These are phyloP conservation scores for Parus major DNA, from an alignment of 2,113 vertebrate genomes.

Conservation along the genomic window DNA sequence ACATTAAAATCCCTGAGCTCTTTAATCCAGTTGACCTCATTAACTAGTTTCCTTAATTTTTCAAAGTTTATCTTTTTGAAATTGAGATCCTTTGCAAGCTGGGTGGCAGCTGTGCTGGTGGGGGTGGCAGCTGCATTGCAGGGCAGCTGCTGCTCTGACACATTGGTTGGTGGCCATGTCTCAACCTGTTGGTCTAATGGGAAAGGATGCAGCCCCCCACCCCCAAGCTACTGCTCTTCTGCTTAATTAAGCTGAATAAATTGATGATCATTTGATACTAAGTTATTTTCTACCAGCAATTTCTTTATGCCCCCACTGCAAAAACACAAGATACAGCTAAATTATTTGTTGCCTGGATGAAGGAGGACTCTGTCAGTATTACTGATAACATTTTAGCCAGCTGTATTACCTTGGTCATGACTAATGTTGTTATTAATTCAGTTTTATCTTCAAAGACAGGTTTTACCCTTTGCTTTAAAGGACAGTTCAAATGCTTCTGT, in stretches of 20 bases:
- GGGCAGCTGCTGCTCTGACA: neutral
- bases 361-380: neutral
- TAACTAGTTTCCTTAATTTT: slow-evolving; percentile 66
- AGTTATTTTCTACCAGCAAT: neutral
- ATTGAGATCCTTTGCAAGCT: slow-evolving; percentile 30
- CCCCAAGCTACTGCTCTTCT: neutral
- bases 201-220: neutral
- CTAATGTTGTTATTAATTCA: neutral
- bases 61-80: slow-evolving; percentile 52
- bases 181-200: neutral
- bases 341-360: neutral
- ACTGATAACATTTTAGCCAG: neutral
- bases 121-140: neutral
- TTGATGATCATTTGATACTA: neutral
- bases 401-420: neutral
- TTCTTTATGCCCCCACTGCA: neutral
- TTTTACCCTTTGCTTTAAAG: neutral
- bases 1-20: slow-evolving; percentile 63
- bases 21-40: slow-evolving; percentile 68
- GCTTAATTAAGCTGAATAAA: slow-evolving; percentile 2
- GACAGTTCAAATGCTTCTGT: neutral
- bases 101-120: slow-evolving; percentile 20
- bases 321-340: neutral
- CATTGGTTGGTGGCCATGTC: accelerated
- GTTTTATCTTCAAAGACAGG: neutral